Evolutionary conservation across 2,113 vertebrate species (phyloP).

Genomic region (Corvus hawaiiensis): DNA sequence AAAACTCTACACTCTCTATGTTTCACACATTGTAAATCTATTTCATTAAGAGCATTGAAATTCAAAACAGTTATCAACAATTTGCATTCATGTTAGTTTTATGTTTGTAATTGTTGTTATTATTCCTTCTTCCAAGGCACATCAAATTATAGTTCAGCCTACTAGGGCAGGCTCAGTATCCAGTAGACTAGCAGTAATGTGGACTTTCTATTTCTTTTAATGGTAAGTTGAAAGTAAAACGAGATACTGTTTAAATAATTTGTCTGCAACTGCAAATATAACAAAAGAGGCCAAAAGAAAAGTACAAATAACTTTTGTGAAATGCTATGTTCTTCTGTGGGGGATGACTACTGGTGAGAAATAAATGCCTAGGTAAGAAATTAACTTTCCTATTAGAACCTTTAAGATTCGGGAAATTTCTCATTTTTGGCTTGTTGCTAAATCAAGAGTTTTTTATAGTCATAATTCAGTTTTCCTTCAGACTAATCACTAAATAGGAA

Average conservation of each 20-base stretch:
- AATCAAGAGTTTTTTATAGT: not conserved
- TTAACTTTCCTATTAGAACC: not conserved
- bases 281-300: not conserved
- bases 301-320: not conserved
- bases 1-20: not conserved
- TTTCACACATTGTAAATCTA: not conserved
- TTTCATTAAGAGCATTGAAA: not conserved
- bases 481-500: not conserved
- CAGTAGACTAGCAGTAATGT: not conserved
- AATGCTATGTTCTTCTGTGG: not conserved
- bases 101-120: not conserved
- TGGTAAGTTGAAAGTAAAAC: not conserved
- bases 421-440: constrained; percentile 7
- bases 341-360: not conserved
- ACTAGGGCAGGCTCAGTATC: not conserved
- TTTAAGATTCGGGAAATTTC: not conserved
- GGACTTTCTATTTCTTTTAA: not conserved
- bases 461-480: not conserved
- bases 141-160: not conserved
- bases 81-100: not conserved
- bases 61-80: not conserved
- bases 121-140: not conserved
- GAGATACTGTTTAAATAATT: not conserved
- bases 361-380: not conserved
- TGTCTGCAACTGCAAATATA: not conserved